These are phyloP conservation scores for Cosmia pyralina DNA, from an alignment of 2,888 invertebrate genomes.

Conservation along the genomic window DNA sequence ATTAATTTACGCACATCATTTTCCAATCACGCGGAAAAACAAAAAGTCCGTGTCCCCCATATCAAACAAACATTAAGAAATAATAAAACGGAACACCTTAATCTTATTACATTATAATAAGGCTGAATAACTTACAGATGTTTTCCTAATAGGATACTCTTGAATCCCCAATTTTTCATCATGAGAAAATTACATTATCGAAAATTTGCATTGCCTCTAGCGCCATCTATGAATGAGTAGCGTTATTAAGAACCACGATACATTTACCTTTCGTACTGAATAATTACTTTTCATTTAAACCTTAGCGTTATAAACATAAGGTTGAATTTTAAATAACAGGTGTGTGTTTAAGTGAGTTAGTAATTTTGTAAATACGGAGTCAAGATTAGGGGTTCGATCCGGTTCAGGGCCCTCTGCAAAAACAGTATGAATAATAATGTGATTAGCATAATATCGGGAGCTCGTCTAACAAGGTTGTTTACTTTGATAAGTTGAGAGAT, in stretches of 20 bases:
- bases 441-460: slow-evolving; percentile 88
- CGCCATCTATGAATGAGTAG: slow-evolving; percentile 85
- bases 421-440: slow-evolving; percentile 90
- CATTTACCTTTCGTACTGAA: slow-evolving; percentile 38
- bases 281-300: slow-evolving; percentile 34
- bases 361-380: slow-evolving; percentile 75
- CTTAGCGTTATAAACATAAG: slow-evolving; percentile 47
- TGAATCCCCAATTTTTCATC: slow-evolving; percentile 87
- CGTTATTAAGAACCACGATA: slow-evolving; percentile 72
- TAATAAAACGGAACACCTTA: slow-evolving; percentile 84
- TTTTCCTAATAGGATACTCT: slow-evolving; percentile 86
- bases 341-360: slow-evolving; percentile 57
- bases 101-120: slow-evolving; percentile 88
- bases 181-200: slow-evolving; percentile 86
- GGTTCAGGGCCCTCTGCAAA: slow-evolving; percentile 85
- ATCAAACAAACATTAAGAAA: slow-evolving; percentile 88
- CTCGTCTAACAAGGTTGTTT: slow-evolving; percentile 84
- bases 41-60: slow-evolving; percentile 69
- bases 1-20: slow-evolving; percentile 73
- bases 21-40: slow-evolving; percentile 68
- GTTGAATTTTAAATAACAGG: slow-evolving; percentile 63
- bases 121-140: slow-evolving; percentile 87
- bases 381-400: slow-evolving; percentile 85
- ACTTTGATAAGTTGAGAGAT: slow-evolving; percentile 81
- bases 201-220: slow-evolving; percentile 87